These are phyloP conservation scores for Lobophora halterata DNA, from an alignment of 2,888 invertebrate genomes.

Conservation along the genomic window DNA sequence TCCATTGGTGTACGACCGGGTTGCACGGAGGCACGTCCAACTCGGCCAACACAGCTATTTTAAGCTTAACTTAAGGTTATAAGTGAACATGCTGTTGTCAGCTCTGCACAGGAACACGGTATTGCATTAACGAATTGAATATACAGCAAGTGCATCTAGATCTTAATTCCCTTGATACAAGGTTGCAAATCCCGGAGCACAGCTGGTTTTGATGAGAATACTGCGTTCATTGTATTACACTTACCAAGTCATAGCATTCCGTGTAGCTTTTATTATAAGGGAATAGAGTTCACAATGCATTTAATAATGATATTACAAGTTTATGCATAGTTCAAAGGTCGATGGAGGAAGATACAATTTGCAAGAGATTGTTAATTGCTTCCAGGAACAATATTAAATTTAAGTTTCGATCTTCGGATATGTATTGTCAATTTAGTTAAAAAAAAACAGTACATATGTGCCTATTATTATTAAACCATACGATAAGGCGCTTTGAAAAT, in stretches of 20 bases:
- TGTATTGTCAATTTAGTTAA: too few species aligned
- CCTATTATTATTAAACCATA: too few species aligned
- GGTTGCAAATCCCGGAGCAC: constrained; percentile 10
- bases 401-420: too few species aligned
- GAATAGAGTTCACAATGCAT: constrained; percentile 9
- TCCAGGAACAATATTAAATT: too few species aligned
- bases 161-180: constrained; percentile 9
- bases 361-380: constrained; percentile 16
- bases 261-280: neutral
- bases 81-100: constrained; percentile 5
- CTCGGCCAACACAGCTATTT: too few species aligned
- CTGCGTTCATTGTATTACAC: constrained; percentile 11
- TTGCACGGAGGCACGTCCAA: too few species aligned
- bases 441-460: too few species aligned
- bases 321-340: constrained; percentile 14
- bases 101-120: constrained; percentile 4
- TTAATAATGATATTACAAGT: neutral
- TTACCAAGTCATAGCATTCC: neutral
- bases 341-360: constrained; percentile 22
- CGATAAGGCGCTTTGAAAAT: too few species aligned
- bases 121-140: constrained; percentile 19
- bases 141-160: constrained; percentile 11
- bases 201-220: constrained; percentile 6
- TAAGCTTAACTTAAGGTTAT: neutral
- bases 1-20: too few species aligned